Percentiles rank a stretch among this genome's conserved stretches.
phyloP scores from a whole-genome alignment of 2,888 invertebrate species.

The Netelia fuscicornis region DNA sequence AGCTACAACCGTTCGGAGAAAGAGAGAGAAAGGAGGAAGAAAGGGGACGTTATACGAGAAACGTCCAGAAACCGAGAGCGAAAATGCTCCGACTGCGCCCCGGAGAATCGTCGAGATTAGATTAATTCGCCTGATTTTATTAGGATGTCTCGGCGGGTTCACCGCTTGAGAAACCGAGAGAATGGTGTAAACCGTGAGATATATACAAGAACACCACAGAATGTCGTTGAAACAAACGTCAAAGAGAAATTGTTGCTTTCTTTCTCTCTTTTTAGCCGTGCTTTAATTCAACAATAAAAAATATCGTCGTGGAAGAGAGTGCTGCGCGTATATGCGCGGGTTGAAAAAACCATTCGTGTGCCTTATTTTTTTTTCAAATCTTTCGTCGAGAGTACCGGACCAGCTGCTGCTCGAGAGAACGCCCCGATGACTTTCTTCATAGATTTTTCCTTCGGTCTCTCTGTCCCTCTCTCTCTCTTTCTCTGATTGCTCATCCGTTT shows the following conservation, averaged over 20 bases:
- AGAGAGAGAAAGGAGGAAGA: slow-evolving; percentile 29
- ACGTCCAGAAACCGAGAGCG: slow-evolving; percentile 51
- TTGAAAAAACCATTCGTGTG: slow-evolving; percentile 31
- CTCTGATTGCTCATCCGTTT: not conserved
- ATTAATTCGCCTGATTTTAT: slow-evolving; percentile 82
- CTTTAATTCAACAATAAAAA: slow-evolving; percentile 50
- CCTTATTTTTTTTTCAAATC: slow-evolving; percentile 20
- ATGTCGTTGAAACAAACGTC: slow-evolving; percentile 32
- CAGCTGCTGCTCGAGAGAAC: slow-evolving; percentile 30
- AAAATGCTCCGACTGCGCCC: slow-evolving; percentile 62
- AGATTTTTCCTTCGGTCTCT: not conserved
- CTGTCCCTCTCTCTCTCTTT: not conserved
- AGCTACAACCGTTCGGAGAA: slow-evolving; percentile 21
- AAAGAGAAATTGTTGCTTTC: slow-evolving; percentile 37
- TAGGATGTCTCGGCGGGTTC: slow-evolving; percentile 71
- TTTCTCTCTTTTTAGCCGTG: slow-evolving; percentile 2
- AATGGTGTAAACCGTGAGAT: slow-evolving; percentile 33
- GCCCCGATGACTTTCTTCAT: slow-evolving; percentile 24
- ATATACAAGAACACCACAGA: slow-evolving; percentile 8
- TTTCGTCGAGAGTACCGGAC: not conserved
- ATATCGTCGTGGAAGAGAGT: not conserved
- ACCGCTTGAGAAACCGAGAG: slow-evolving; percentile 28
- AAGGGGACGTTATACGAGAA: slow-evolving; percentile 43
- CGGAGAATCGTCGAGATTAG: slow-evolving; percentile 76
- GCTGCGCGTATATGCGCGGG: slow-evolving; percentile 4